These are phyloP conservation scores for Trachelus troglodyta DNA, from an alignment of 2,888 invertebrate species.

Conservation along the genomic window DNA sequence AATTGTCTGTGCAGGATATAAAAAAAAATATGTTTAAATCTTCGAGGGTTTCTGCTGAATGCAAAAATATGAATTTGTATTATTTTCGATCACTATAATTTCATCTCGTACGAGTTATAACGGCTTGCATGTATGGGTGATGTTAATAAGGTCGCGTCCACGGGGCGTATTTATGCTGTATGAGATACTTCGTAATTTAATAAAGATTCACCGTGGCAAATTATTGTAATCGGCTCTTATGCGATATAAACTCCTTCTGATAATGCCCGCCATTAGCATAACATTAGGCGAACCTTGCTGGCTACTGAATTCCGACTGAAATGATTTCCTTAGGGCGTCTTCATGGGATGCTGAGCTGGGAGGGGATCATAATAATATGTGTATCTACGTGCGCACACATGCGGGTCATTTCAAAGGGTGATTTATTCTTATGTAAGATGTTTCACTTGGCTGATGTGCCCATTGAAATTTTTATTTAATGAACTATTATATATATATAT, in stretches of 20 bases:
- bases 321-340: background rate
- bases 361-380: background rate
- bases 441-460: background rate
- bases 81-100: background rate
- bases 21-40: too few species aligned
- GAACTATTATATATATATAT: background rate
- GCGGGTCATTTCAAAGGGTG: background rate
- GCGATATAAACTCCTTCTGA: constrained; percentile 31
- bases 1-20: background rate
- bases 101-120: background rate
- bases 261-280: constrained; percentile 31
- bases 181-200: constrained; percentile 7
- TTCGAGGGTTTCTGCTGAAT: background rate
- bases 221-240: constrained; percentile 24
- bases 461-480: background rate
- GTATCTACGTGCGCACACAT: background rate
- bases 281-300: constrained; percentile 16
- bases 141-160: background rate
- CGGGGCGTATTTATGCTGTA: background rate
- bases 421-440: background rate
- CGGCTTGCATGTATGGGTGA: background rate
- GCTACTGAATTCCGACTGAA: background rate
- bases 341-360: background rate
- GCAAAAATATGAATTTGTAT: background rate
- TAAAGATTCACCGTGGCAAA: constrained; percentile 25